Evolutionary conservation across 2,113 vertebrate species (phyloP), one percentile per base, ranked within the genome.

Genomic region (Salminus brasiliensis): DNA sequence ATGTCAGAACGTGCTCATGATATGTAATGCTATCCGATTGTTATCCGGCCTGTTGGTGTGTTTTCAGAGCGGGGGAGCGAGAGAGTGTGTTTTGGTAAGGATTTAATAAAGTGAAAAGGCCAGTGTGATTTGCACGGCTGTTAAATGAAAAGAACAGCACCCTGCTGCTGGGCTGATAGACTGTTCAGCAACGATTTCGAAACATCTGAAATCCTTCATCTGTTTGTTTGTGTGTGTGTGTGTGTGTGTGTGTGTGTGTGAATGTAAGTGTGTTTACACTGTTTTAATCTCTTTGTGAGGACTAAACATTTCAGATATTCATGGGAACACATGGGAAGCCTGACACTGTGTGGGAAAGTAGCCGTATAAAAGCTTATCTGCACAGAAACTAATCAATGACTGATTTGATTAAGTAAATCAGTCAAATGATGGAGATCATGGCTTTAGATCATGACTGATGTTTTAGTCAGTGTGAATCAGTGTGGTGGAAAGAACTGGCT

Each of bases 161-260:
- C 15, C 60, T 11, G 29, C 30, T 32, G 6, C 60, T 29, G 29
- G 11, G 8, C 57, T 63, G 60, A 63, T 60, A 30, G 25, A 11
- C 11, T 60, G 57, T 4, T 60, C 57, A 30, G 25, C 57, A 12
- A 1, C 23, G 1, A 16, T 2, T 25, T 25, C 53, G 2, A 57
- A 11, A 6, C 16, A 11, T 49, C 47, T 49, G 47, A 49, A 49
- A 49, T 47, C 27, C 23, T 41, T 62, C 10, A 43, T 45, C 34
- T 69, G 66, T 62, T 34, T 62, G 67, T 49, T 12, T 57, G 39
- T 70, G 41, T 72, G 25, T 53, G 21, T 53, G 52, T 39, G 18
- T 74, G 34, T 74, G 25, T 74, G n/a, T n/a, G n/a, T n/a, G n/a
- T n/a, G n/a, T n/a, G n/a, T n/a, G n/a, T n/a, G n/a, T n/a, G n/a